phyloP scores from a whole-genome alignment of 1,140 invertebrate species.

The Melitaea cinxia region DNA sequence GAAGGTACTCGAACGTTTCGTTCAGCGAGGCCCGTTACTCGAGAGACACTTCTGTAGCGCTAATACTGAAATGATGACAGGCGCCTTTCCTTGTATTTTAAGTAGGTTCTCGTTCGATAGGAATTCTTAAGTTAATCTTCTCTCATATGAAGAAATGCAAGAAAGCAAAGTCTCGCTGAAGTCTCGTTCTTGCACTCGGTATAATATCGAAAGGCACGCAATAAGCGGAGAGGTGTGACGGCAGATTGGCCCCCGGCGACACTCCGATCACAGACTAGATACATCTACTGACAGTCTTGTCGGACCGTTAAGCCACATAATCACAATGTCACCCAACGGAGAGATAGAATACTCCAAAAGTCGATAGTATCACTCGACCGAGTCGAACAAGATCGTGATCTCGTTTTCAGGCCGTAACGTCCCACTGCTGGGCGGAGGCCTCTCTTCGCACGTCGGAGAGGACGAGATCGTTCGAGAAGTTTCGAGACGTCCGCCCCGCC shows the following conservation, averaged over 20 bases:
- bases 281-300: conserved; percentile 78
- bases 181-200: conserved; percentile 60
- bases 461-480: neutral
- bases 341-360: conserved; percentile 46
- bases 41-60: neutral
- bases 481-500: neutral
- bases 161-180: conserved; percentile 47
- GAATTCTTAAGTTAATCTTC: neutral
- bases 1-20: conserved; percentile 66
- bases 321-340: conserved; percentile 49
- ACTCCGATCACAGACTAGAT: conserved; percentile 80
- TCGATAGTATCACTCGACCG: conserved; percentile 8
- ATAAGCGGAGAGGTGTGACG: conserved; percentile 78
- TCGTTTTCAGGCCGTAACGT: neutral
- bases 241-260: conserved; percentile 77
- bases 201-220: conserved; percentile 78
- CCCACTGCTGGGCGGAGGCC: no score
- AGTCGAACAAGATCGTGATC: conserved; percentile 3
- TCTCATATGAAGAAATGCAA: neutral
- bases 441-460: neutral
- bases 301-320: conserved; percentile 67
- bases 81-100: neutral
- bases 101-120: neutral
- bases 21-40: conserved; percentile 52
- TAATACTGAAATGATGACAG: neutral